Evolutionary conservation across 37 sponge, comb jelly and placozoan species (phyloP), one percentile per base, ranked within the genome.

Genomic region (Chondrilla cf. caribensis): DNA sequence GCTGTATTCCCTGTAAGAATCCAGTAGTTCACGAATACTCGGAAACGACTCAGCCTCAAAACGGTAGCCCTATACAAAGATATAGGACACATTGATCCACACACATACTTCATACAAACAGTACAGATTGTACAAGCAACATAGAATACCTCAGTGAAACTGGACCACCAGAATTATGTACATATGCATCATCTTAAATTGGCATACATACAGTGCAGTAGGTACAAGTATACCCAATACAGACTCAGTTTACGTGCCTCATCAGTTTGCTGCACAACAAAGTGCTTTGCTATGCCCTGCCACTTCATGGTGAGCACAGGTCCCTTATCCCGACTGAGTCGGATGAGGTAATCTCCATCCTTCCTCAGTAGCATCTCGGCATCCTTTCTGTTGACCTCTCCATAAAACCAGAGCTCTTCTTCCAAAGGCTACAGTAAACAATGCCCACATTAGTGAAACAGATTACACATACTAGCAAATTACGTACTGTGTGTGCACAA

Each of bases 321-420:
- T 40, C 72, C 71, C 59, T 90, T 85, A 3, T 85, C 79, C 19
- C 58, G 83, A 22, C 90, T 89, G 83, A 80, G 82, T 9, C 97
- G 73, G 21, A 97, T 86, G 41, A 97, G 83, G 77, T 92, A 97
- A 85, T 97, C 97, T 3, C 97, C 97, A 54, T 78, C 82, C 21
- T 72, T 67, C 83, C 82, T 82, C 65, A 90, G 83, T 83, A 95
- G 91, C n/a, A 38, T 57, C 83, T 94, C 95, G 1, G 97, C 93
- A 25, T 94, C 87, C 25, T 54, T 71, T 7, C 97, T 84, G 22
- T 82, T 84, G 21, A 97, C 90, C 58, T 89, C 81, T 0, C 90
- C 95, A 80, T 83, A 94, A 80, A 82, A 97, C 93, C 93, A 97
- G 32, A 51, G 62, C 70, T 97, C 97, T 22, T 94, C 89, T 21